Conservation (phyloP, 1,140 invertebrate species). For the Neoseiulus cucumeris region DNA sequence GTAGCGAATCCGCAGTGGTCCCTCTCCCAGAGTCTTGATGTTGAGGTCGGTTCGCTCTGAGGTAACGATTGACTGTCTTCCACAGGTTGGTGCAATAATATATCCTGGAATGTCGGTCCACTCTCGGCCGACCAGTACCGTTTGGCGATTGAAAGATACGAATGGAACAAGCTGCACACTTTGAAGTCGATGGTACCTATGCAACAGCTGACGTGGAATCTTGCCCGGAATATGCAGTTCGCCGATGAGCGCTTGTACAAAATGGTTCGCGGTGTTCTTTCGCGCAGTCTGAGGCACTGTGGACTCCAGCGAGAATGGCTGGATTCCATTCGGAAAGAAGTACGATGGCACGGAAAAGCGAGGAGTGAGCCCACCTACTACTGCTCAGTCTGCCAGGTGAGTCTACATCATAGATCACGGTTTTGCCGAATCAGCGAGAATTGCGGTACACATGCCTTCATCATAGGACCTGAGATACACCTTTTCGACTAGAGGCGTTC, state of each 20-base stretch:
- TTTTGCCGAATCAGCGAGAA: no score
- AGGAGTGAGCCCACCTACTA: conserved; percentile 94
- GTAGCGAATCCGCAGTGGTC: background rate
- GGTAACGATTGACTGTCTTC: background rate
- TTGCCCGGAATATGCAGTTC: conserved; percentile 5
- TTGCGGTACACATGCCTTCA: no score
- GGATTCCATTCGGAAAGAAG: conserved; percentile 39
- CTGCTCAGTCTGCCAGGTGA: conserved; percentile 88
- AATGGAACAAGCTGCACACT: conserved; percentile 33
- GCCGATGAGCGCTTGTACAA: background rate
- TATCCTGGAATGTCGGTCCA: conserved; percentile 39
- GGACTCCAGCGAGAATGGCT: background rate
- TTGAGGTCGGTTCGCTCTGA: no score
- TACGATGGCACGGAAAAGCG: conserved; percentile 77
- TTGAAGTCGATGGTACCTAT: conserved; percentile 37
- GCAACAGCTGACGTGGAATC: conserved; percentile 17
- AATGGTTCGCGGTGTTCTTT: background rate
- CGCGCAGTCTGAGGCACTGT: conserved; percentile 2
- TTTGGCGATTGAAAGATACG: conserved; percentile 32
- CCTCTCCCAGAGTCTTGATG: background rate
- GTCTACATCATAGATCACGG: conserved; percentile 13
- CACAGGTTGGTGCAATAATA: conserved; percentile 35
- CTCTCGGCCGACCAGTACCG: conserved; percentile 30
- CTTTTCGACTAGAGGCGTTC: no score
- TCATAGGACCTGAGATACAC: no score